Conservation (phyloP, 2,888 invertebrate species). For the Callimorpha dominula region DNA sequence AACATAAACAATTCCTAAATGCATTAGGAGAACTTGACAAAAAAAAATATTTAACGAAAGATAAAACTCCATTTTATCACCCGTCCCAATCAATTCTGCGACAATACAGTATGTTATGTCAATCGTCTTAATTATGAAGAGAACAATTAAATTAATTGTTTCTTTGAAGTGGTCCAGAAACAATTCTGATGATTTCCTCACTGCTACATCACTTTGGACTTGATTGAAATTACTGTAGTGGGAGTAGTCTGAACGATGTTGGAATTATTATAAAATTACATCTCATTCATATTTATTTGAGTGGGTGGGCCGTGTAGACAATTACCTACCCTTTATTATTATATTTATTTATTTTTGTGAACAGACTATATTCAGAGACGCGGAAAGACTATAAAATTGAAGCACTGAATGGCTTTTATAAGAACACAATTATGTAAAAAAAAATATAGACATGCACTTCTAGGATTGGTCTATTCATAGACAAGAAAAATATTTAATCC, state of each 20-base stretch:
- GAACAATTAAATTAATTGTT: conserved; percentile 35
- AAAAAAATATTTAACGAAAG: neutral
- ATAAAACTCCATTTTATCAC: neutral
- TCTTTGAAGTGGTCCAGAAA: conserved; percentile 31
- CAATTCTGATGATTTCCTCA: conserved; percentile 22
- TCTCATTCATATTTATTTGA: conserved; percentile 12
- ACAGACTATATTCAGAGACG: neutral
- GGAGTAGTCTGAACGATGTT: conserved; percentile 12
- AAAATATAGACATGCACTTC: too few species aligned
- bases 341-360: too few species aligned
- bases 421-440: too few species aligned
- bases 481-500: too few species aligned
- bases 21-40: neutral
- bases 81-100: neutral
- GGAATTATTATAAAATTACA: conserved; percentile 17
- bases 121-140: neutral
- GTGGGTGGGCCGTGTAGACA: conserved; percentile 9
- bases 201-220: conserved; percentile 10
- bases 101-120: neutral
- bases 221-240: conserved; percentile 21
- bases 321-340: neutral
- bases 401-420: too few species aligned
- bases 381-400: neutral
- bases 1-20: neutral
- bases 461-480: too few species aligned